These are phyloP conservation scores for Bellardia bayeri DNA, from an alignment of 2,888 invertebrate species.

Conservation along the genomic window DNA sequence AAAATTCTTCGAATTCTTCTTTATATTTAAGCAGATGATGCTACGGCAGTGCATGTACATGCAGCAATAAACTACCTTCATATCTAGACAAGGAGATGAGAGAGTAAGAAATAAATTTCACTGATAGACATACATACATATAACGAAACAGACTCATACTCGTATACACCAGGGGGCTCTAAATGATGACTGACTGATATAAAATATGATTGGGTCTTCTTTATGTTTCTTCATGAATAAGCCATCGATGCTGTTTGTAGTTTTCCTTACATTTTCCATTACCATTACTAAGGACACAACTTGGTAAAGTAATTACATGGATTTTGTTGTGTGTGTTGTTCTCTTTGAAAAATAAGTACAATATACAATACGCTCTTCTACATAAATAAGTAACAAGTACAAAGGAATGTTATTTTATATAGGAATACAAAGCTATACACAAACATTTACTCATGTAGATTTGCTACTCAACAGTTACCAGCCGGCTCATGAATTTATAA, in stretches of 20 bases:
- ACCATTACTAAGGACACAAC: background rate
- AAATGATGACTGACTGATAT: background rate
- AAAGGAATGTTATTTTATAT: background rate
- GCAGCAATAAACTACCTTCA: background rate
- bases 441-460: background rate
- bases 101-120: too few species aligned
- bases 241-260: background rate
- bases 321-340: background rate
- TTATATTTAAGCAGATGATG: background rate
- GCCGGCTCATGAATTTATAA: constrained; percentile 64
- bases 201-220: background rate
- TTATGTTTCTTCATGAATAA: background rate
- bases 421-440: background rate
- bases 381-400: constrained; percentile 1
- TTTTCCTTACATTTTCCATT: background rate
- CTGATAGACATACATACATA: too few species aligned
- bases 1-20: constrained; percentile 16
- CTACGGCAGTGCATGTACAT: background rate
- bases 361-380: background rate
- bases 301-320: background rate
- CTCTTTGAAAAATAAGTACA: background rate
- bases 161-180: background rate
- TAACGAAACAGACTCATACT: background rate
- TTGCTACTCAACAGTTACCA: constrained; percentile 51
- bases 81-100: too few species aligned